These are phyloP conservation scores for Hypothenemus hampei DNA, from an alignment of 1,140 invertebrate genomes.

Conservation along the genomic window DNA sequence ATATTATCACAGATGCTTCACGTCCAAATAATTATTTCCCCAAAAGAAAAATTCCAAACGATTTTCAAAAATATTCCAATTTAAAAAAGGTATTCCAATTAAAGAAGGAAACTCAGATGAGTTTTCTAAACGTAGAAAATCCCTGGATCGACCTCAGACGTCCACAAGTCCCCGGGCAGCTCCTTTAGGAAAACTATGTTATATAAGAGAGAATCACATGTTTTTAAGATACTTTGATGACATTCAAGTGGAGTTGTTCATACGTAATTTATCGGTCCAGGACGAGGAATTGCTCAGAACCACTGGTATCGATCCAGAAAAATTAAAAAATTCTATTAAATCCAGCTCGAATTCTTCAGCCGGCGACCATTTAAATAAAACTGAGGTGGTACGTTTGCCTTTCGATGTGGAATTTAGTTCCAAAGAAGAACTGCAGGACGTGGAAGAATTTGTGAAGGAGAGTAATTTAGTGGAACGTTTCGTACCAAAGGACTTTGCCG, in stretches of 20 bases:
- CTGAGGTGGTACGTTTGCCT: constrained; percentile 25
- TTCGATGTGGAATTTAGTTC: constrained; percentile 22
- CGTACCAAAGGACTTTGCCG: constrained; percentile 31
- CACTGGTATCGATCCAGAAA: constrained; percentile 4
- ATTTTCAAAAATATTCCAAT: background rate
- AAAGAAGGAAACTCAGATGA: constrained; percentile 1
- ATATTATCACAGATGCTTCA: no score
- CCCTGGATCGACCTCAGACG: constrained; percentile 14
- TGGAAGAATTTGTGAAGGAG: constrained; percentile 30
- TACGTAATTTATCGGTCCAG: constrained; percentile 18
- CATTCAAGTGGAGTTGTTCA: constrained; percentile 28
- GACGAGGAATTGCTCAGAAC: constrained; percentile 14
- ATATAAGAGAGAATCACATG: constrained; percentile 25
- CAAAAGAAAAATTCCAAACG: constrained; percentile 2
- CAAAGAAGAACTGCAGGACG: constrained; percentile 25
- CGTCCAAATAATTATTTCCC: background rate
- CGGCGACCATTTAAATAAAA: constrained; percentile 2
- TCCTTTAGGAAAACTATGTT: constrained; percentile 30
- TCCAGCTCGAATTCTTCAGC: background rate
- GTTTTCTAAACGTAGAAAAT: constrained; percentile 6
- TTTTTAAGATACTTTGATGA: constrained; percentile 34
- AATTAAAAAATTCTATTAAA: constrained; percentile 7
- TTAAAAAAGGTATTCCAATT: background rate
- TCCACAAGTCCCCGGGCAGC: constrained; percentile 8
- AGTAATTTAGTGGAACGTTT: constrained; percentile 25